Evolutionary conservation across 2,888 invertebrate genomes (phyloP), one percentile per base, ranked within the genome.

Genomic region (Ptycholaimellus sp.): DNA sequence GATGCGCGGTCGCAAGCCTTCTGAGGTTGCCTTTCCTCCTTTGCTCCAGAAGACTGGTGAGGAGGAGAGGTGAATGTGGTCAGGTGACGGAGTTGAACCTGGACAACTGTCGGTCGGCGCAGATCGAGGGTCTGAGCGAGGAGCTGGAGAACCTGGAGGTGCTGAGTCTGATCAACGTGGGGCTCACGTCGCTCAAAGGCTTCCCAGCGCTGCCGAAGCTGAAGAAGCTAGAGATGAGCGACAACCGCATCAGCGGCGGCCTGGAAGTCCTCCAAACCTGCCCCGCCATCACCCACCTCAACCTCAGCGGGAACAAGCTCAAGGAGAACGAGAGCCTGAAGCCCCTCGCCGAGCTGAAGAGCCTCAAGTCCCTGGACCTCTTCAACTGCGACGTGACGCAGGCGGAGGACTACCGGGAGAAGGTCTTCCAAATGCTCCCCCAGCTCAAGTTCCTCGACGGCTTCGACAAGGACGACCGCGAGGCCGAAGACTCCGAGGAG

Each of bases 321-420:
- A 83, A 79, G 68, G 83, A 85, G 64, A 66, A 90, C 54, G 81
- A 79, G 51, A 72, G 80, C 33, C 65, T 93, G 49, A 76, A 83
- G 62, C 80, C 85, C 18, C 54, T 73, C 60, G 71, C 29, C 17
- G 36, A 43, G n/a, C 30, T 43, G 20, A 72, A 73, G 56, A 70
- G 74, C 56, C 67, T 90, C 50, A 75, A 73, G 57, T 76, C 73
- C 54, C 68, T 93, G 62, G 90, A 93, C 66, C 67, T 93, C 48
- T 87, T 82, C 62, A 83, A 85, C 62, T 90, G 90, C 70, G 85
- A 85, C 63, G 81, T 81, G 37, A 83, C 85, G 45, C 68, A 69
- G 48, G 66, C 72, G 52, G 83, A 83, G 37, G 76, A 79, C 52
- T 96, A 90, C 65, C 73, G 83, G 57, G 77, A 74, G 58, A 80